Base-by-base conservation (phyloP, 2,113 vertebrate species). In the Hymenochirus boettgeri region DNA sequence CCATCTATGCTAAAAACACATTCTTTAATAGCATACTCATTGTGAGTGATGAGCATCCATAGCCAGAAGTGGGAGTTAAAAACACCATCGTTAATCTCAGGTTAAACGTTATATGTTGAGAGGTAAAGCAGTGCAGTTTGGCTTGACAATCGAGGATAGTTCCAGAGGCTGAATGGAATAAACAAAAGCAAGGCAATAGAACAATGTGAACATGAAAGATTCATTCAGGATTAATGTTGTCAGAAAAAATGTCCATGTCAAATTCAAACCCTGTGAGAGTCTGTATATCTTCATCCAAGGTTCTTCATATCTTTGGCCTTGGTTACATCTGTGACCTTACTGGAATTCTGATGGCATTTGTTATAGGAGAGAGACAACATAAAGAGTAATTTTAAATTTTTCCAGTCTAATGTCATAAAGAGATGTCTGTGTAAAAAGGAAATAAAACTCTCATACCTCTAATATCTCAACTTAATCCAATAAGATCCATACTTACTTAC, bases 1-100 rank as follows among this genome's bases (percentile, higher is more conserved):
- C n/a, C n/a, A 48, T 22, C 19, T 61, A 23, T 4, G 15, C 19
- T 39, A 42, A 22, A 61, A 61, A 61, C 21, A 31, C 42, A 50
- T 61, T 62, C 13, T 37, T 37, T 24, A 25, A 22, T 35, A 31
- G 23, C 29, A 21, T 24, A 52, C 46, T 62, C 60, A 62, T 62
- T 62, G 60, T 24, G 27, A 62, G 19, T 24, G 60, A 62, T 35
- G 27, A 19, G 29, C 35, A 35, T 22, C n/a, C 31, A 37, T 21
- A 52, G 29, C 31, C 47, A 52, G 18, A 15, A 52, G 12, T 24
- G 17, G 7, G 15, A 37, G 29, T 27, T 4, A 62, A 62, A 62
- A 15, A 52, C 19, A 48, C 22, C 39, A 46, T 47, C 46, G 13
- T 35, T 61, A 61, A 61, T 61, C 42, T 26, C 10, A 33, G 59